Conservation (phyloP, 2,113 vertebrate genomes). For the Sterrhoptilus dennistouni region DNA sequence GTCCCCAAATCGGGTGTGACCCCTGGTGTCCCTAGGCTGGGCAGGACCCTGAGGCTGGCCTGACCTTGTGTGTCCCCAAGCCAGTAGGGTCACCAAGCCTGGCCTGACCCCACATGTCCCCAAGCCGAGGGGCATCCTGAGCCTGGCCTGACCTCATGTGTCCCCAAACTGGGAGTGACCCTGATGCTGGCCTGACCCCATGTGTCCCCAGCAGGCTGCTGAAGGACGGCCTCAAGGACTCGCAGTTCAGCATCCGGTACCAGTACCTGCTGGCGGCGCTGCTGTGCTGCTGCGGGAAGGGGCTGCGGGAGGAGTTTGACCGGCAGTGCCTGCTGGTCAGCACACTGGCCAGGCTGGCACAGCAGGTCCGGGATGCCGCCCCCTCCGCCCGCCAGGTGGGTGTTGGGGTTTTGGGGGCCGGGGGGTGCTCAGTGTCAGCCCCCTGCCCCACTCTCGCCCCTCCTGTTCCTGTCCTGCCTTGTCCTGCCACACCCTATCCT, state of each 20-base stretch:
- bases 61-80: accelerated
- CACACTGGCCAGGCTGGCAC: conserved; percentile 85
- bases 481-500: accelerated
- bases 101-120: accelerated
- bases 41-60: accelerated
- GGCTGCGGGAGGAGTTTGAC: conserved; percentile 91
- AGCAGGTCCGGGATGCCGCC: conserved; percentile 84
- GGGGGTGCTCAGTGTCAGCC: background rate
- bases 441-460: too few species aligned
- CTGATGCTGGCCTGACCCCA: background rate
- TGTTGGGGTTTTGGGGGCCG: accelerated
- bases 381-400: conserved; percentile 87
- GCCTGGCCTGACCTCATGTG: accelerated
- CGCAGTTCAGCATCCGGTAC: conserved; percentile 95
- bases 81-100: accelerated
- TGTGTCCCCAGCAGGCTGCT: conserved; percentile 78
- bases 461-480: too few species aligned
- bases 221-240: conserved; percentile 93
- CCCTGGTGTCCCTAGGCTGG: accelerated
- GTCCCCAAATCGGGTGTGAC: background rate
- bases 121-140: background rate
- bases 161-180: accelerated
- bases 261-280: conserved; percentile 93
- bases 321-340: conserved; percentile 90
- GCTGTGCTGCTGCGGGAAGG: conserved; percentile 91